Conservation (phyloP, 2,888 invertebrate genomes). For the Aleiodes testaceus region DNA sequence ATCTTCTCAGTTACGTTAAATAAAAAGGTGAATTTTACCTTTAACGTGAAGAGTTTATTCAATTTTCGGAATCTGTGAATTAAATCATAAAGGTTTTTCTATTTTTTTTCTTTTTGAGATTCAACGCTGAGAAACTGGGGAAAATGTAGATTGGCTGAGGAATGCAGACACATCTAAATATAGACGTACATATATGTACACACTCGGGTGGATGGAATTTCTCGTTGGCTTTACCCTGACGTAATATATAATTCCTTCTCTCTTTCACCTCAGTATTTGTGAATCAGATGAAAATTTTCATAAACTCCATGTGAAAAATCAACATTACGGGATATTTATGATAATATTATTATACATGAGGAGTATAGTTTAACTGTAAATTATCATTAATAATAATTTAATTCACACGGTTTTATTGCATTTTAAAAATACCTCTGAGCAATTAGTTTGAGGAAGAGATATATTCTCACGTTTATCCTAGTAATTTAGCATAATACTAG, state of each 20-base stretch:
- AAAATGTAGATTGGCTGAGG: conserved; percentile 12
- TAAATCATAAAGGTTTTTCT: too few species aligned
- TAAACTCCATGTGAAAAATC: conserved; percentile 8
- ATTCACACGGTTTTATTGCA: conserved; percentile 7
- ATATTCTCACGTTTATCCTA: too few species aligned
- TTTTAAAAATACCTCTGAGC: neutral
- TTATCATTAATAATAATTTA: neutral
- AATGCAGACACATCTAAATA: conserved; percentile 31
- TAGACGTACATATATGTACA: neutral
- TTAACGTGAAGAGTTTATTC: neutral
- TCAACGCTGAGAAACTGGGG: neutral
- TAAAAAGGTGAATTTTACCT: conserved; percentile 1
- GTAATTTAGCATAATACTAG: too few species aligned
- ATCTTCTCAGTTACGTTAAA: conserved; percentile 17
- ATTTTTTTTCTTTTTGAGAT: neutral
- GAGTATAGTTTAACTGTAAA: neutral
- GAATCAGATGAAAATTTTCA: conserved; percentile 24
- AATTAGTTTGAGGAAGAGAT: too few species aligned
- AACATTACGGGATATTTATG: conserved; percentile 6
- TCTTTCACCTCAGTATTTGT: conserved; percentile 16
- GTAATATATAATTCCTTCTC: conserved; percentile 9
- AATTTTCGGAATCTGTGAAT: too few species aligned
- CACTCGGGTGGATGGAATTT: conserved; percentile 9
- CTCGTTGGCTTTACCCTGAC: conserved; percentile 15
- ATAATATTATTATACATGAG: neutral